Conservation (phyloP, 2,797 vertebrate species). For the Chrysocyon brachyurus region DNA sequence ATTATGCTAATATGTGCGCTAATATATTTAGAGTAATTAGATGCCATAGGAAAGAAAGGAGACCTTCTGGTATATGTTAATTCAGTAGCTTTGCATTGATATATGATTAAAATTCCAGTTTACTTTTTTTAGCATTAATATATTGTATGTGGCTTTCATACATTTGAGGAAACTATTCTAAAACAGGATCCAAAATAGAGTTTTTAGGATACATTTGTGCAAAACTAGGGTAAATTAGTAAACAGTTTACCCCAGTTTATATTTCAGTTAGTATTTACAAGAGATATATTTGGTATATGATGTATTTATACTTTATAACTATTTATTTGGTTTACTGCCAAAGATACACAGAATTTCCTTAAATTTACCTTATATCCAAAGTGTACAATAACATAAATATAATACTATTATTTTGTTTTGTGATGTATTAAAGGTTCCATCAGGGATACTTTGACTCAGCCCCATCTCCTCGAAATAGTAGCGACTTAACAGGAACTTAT, state of each 20-base stretch:
- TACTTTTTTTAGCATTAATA: slow-evolving; percentile 48
- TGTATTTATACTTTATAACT: neutral
- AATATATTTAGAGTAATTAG: slow-evolving; percentile 79
- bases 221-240: slow-evolving; percentile 33
- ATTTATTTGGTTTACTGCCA: neutral
- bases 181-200: slow-evolving; percentile 59
- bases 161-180: slow-evolving; percentile 59
- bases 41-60: slow-evolving; percentile 69
- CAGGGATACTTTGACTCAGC: neutral
- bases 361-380: neutral
- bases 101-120: slow-evolving; percentile 60
- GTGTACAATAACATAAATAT: neutral
- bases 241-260: neutral
- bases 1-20: slow-evolving; percentile 77
- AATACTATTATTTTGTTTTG: neutral
- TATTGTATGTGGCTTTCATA: slow-evolving; percentile 29
- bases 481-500: neutral
- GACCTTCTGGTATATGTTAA: slow-evolving; percentile 75
- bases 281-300: neutral
- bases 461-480: neutral
- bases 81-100: slow-evolving; percentile 69
- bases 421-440: neutral
- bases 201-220: neutral
- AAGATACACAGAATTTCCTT: neutral
- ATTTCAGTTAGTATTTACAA: neutral